These are phyloP conservation scores for Bedellia somnulentella DNA, from an alignment of 2,888 invertebrate genomes.

Conservation along the genomic window DNA sequence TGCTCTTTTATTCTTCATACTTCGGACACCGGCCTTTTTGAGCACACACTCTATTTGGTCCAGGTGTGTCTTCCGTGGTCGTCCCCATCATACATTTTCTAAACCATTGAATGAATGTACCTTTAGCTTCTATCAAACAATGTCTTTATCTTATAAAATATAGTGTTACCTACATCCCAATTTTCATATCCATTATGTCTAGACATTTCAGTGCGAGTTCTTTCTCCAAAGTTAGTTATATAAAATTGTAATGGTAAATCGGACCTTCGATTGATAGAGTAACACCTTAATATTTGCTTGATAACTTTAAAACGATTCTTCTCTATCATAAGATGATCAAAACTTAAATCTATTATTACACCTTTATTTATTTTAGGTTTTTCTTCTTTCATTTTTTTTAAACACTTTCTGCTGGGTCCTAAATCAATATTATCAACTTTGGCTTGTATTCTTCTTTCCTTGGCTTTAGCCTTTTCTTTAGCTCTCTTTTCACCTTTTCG, in stretches of 20 bases:
- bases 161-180: conserved; percentile 88
- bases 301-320: conserved; percentile 86
- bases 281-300: conserved; percentile 88
- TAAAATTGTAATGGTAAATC: conserved; percentile 79
- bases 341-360: conserved; percentile 87
- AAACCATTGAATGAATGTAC: too few species aligned
- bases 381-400: conserved; percentile 74
- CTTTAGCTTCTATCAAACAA: too few species aligned
- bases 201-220: conserved; percentile 71
- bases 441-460: conserved; percentile 69
- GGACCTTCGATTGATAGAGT: conserved; percentile 86
- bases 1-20: too few species aligned
- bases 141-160: too few species aligned
- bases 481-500: conserved; percentile 69
- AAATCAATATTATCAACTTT: conserved; percentile 70
- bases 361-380: conserved; percentile 68
- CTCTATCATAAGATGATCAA: conserved; percentile 88
- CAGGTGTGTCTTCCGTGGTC: too few species aligned
- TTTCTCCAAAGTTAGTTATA: conserved; percentile 77
- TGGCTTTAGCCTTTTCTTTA: conserved; percentile 71
- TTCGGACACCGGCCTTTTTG: too few species aligned
- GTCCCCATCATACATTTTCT: too few species aligned
- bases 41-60: too few species aligned
- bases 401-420: conserved; percentile 77
- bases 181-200: conserved; percentile 85